Evolutionary conservation across 1,140 invertebrate genomes (phyloP), one percentile per base, ranked within the genome.

Genomic region (Hylyphantes graminicola): DNA sequence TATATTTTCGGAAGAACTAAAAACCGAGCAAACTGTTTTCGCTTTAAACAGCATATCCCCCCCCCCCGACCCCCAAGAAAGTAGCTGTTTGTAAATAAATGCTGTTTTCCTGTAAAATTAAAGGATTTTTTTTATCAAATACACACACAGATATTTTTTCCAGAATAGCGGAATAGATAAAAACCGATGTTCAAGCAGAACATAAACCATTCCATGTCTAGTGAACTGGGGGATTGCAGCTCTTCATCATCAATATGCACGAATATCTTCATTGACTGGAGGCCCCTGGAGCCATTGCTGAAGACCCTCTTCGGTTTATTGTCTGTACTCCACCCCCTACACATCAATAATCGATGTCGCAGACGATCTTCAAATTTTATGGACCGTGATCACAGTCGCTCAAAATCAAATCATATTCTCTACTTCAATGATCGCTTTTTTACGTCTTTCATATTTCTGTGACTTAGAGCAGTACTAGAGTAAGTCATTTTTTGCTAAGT

Each of bases 351-450:
- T 80, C 77, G 77, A 80, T 80, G 65, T 70, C 70, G 53, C 53
- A 35, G 21, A 51, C 54, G 63, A 80, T 80, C 77, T 68, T 80
- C 77, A 80, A 80, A 80, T 80, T 80, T 80, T 80, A 80, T 80
- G 77, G 77, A n/a, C 57, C 54, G 70, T 80, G 77, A 80, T 80
- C 65, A 64, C 77, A 80, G 64, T 80, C 77, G 65, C 65, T 80
- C 77, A 80, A 80, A 80, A 80, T 80, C 77, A 80, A 80, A 80
- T 80, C 77, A 80, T 80, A 80, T 80, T 80, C 77, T 80, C 77
- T 80, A 80, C 77, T 59, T 54, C 21, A 53, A 70, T 70, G 55
- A 70, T 53, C 54, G 13, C 54, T 59, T 70, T 80, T 21, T 12
- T 19, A 21, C 21, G 15, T 67, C 5, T 67, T 61, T 61, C 17